phyloP scores from a whole-genome alignment of 2,797 vertebrate species.

The Chanos chanos region DNA sequence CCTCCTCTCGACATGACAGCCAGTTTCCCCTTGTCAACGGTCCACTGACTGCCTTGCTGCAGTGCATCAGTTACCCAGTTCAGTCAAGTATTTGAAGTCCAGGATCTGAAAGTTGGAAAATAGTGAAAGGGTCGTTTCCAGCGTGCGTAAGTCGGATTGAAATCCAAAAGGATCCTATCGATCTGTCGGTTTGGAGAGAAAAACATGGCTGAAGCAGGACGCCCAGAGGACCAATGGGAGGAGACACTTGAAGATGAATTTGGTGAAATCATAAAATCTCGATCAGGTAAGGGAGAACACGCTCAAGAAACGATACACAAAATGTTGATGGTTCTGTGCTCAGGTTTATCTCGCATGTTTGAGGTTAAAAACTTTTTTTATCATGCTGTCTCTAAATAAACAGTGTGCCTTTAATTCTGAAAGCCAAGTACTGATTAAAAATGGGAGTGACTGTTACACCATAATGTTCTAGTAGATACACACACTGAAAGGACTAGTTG shows the following conservation, averaged over 20 bases:
- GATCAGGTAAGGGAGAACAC: constrained; percentile 36
- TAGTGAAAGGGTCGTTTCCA: background rate
- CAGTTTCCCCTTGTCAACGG: constrained; percentile 30
- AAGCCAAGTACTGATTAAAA: no score
- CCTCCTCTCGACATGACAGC: constrained; percentile 35
- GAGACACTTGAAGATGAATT: constrained; percentile 44
- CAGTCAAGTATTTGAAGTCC: background rate
- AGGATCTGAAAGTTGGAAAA: background rate
- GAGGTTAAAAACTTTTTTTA: no score
- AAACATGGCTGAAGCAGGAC: constrained; percentile 40
- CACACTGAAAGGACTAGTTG: no score
- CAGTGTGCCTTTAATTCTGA: no score
- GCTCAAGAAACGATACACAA: background rate
- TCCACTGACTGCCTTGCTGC: constrained; percentile 14
- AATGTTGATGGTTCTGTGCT: no score
- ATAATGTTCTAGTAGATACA: no score
- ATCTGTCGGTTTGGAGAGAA: background rate
- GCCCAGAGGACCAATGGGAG: constrained; percentile 35
- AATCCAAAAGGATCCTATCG: no score
- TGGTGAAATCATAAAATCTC: constrained; percentile 46
- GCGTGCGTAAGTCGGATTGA: no score
- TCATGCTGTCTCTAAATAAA: no score
- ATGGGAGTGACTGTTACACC: no score
- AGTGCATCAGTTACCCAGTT: constrained; percentile 28
- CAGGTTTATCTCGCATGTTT: no score